These are phyloP conservation scores for Acanthaster planci DNA, from an alignment of 35 echinoderm and acorn worm genomes.

Conservation along the genomic window DNA sequence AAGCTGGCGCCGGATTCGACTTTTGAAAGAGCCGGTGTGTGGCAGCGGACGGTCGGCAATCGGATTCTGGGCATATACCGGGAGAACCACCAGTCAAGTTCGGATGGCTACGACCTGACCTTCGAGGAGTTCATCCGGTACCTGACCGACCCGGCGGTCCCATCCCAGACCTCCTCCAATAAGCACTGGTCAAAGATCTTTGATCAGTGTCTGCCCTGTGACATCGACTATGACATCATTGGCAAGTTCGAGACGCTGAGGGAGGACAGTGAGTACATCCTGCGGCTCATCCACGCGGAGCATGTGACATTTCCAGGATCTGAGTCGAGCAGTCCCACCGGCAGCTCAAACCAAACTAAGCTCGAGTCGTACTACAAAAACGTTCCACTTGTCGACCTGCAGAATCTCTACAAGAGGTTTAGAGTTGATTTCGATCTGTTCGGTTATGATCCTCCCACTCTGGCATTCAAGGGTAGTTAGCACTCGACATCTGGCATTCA, in stretches of 20 bases:
- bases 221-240: slow-evolving; percentile 84
- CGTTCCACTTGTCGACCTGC: slow-evolving; percentile 54
- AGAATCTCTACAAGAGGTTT: slow-evolving; percentile 69
- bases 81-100: background rate
- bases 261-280: slow-evolving; percentile 70
- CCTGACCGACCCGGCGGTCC: background rate
- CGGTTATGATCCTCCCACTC: slow-evolving; percentile 51
- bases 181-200: slow-evolving; percentile 55
- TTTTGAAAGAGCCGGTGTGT: slow-evolving; percentile 54
- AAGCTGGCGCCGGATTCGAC: slow-evolving; percentile 80
- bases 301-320: slow-evolving; percentile 69
- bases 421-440: slow-evolving; percentile 82
- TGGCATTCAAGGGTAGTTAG: background rate
- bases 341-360: slow-evolving; percentile 65
- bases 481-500: background rate
- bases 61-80: slow-evolving; percentile 50
- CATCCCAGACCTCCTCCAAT: slow-evolving; percentile 51
- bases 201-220: slow-evolving; percentile 70
- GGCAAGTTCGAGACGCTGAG: slow-evolving; percentile 91
- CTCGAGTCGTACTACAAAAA: slow-evolving; percentile 63
- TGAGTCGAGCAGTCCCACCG: slow-evolving; percentile 75
- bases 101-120: slow-evolving; percentile 37
- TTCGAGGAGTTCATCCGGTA: slow-evolving; percentile 67
- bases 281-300: slow-evolving; percentile 38
- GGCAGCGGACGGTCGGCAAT: slow-evolving; percentile 64